A percentile compares a stretch with the other conserved stretches of the same genome.
Evolutionary conservation across 2,113 vertebrate genomes (phyloP).

Genomic region (Coptodon bakossiorum): DNA sequence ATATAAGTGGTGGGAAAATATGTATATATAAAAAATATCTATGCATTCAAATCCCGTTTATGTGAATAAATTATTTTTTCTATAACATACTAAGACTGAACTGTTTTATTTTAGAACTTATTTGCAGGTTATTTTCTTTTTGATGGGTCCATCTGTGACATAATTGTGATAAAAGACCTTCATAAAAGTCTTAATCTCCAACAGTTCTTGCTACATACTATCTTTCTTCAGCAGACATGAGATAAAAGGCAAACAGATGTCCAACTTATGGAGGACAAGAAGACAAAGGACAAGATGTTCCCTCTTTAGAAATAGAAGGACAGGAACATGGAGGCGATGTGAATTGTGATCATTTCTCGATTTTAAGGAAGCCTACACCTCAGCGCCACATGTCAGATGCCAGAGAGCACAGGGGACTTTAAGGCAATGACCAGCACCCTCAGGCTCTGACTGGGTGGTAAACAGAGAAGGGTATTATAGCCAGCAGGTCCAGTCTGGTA

Average conservation of each 20-base stretch:
- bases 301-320: neutral
- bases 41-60: neutral
- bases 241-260: neutral
- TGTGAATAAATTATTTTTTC: neutral
- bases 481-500: constrained; percentile 15
- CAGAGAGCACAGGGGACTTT: neutral
- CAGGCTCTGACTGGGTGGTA: neutral
- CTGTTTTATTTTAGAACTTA: neutral
- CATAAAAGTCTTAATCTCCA: constrained; percentile 14
- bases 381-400: neutral
- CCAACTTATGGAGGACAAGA: neutral
- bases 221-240: neutral
- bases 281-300: constrained; percentile 34
- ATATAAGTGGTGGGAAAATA: neutral
- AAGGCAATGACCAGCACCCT: neutral
- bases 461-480: neutral
- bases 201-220: neutral
- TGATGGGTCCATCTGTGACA: neutral
- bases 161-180: neutral
- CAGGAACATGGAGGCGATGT: neutral
- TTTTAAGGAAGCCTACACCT: neutral
- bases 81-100: neutral
- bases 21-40: neutral
- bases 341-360: neutral
- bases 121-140: neutral